A percentile compares a stretch with the other conserved stretches of the same genome.
These are phyloP conservation scores for Cataglyphis rosenhaueri DNA, from an alignment of 2,888 invertebrate genomes.

Conservation along the genomic window DNA sequence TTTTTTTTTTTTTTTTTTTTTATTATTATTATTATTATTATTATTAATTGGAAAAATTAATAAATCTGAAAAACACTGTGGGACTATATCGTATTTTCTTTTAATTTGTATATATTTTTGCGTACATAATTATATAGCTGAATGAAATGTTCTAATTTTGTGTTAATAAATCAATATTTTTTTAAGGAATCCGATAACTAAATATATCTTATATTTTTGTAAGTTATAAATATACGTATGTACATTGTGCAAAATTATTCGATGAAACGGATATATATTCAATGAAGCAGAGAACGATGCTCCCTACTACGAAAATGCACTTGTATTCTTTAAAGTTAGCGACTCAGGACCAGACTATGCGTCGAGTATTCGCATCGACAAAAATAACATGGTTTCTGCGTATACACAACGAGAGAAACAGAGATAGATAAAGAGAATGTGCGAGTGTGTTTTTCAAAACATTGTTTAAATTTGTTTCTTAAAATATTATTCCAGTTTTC, in stretches of 20 bases:
- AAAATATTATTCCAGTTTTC: slow-evolving; percentile 2
- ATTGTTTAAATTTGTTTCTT: slow-evolving; percentile 11
- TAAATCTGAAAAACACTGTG: background rate
- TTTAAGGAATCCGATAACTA: background rate
- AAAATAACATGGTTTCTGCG: slow-evolving; percentile 85
- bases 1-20: background rate
- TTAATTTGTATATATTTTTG: background rate
- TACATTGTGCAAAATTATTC: slow-evolving; percentile 1
- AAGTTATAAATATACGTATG: background rate
- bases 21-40: background rate
- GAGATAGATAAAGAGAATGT: slow-evolving; percentile 44
- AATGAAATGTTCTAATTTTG: background rate
- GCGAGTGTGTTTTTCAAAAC: slow-evolving; percentile 7
- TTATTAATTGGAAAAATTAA: background rate
- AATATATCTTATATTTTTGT: background rate
- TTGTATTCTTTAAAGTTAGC: slow-evolving; percentile 78
- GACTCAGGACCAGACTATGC: slow-evolving; percentile 74
- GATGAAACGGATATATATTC: background rate
- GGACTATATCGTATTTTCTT: background rate
- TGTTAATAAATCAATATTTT: background rate
- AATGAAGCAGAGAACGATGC: slow-evolving; percentile 52
- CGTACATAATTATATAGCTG: background rate
- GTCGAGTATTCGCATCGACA: slow-evolving; percentile 84
- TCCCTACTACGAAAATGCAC: slow-evolving; percentile 68
- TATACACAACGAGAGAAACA: slow-evolving; percentile 69